Percentiles rank a stretch among this genome's conserved stretches.
These are phyloP conservation scores for Galleria mellonella DNA, from an alignment of 1,140 invertebrate genomes.

Conservation along the genomic window DNA sequence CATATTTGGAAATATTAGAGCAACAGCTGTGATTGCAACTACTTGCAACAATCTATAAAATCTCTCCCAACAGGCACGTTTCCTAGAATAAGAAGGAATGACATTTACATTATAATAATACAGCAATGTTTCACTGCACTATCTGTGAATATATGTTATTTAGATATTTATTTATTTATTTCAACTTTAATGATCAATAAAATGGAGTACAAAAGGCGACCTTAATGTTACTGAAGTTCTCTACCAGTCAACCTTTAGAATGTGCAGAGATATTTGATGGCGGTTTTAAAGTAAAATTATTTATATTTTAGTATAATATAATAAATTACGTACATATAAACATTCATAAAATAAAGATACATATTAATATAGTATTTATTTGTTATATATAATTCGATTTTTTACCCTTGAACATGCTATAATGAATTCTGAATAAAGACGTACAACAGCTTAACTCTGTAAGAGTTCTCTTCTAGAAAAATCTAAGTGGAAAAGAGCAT, in stretches of 20 bases:
- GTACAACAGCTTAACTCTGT: neutral
- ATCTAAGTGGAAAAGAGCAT: neutral
- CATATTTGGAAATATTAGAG: conserved; percentile 23
- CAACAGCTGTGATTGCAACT: conserved; percentile 16
- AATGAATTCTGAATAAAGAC: neutral
- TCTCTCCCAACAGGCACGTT: conserved; percentile 22
- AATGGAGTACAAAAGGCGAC: too few relatives aligned
- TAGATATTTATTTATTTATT: too few relatives aligned
- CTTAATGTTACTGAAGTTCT: too few relatives aligned
- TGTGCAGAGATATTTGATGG: too few relatives aligned
- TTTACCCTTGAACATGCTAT: neutral
- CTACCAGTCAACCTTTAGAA: too few relatives aligned
- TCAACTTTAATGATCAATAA: too few relatives aligned
- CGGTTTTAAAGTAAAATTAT: too few relatives aligned
- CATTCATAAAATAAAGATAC: too few relatives aligned
- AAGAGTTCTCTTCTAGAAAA: too few relatives aligned
- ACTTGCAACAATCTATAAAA: conserved; percentile 20
- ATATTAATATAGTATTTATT: too few relatives aligned
- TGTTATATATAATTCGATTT: neutral
- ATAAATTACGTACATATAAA: too few relatives aligned
- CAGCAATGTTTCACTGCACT: neutral
- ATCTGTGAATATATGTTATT: neutral
- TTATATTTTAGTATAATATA: too few relatives aligned
- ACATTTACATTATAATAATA: neutral
- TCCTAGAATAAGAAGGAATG: conserved; percentile 15